Evolutionary conservation across 2,113 vertebrate genomes (phyloP).

Genomic region (Scortum barcoo): DNA sequence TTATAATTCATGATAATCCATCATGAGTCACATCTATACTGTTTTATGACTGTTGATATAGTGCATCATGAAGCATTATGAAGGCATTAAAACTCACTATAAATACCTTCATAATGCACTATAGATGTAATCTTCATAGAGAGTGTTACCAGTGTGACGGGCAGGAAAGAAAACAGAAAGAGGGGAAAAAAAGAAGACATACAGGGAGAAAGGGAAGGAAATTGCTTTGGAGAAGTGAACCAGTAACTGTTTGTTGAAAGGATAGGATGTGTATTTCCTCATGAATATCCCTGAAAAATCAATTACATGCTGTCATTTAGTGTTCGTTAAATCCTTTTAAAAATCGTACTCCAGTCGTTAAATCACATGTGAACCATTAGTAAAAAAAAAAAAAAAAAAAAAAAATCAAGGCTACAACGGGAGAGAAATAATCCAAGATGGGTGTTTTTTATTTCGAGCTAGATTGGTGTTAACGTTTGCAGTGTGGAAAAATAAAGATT

Average conservation of each 20-base stretch:
- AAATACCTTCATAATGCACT: no score
- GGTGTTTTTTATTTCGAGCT: background rate
- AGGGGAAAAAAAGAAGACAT: background rate
- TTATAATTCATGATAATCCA: no score
- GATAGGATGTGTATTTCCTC: background rate
- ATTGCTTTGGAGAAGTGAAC: constrained; percentile 45
- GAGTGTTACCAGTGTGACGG: no score
- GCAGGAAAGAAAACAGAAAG: background rate
- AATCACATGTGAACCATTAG: constrained; percentile 12
- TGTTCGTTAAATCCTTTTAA: background rate
- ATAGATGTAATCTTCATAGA: no score
- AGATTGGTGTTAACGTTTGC: background rate
- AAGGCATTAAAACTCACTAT: no score
- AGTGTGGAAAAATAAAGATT: background rate
- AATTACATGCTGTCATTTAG: background rate
- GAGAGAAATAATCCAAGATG: background rate
- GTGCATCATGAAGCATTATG: no score
- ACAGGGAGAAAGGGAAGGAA: constrained; percentile 6
- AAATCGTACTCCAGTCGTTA: background rate
- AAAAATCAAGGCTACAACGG: constrained; percentile 8
- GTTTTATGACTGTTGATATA: no score
- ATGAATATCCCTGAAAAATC: background rate
- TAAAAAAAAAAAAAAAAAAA: no score
- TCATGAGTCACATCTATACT: no score
- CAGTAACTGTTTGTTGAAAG: constrained; percentile 19